Conservation (phyloP, 2,113 vertebrate species). For the Turdus rufiventris region DNA sequence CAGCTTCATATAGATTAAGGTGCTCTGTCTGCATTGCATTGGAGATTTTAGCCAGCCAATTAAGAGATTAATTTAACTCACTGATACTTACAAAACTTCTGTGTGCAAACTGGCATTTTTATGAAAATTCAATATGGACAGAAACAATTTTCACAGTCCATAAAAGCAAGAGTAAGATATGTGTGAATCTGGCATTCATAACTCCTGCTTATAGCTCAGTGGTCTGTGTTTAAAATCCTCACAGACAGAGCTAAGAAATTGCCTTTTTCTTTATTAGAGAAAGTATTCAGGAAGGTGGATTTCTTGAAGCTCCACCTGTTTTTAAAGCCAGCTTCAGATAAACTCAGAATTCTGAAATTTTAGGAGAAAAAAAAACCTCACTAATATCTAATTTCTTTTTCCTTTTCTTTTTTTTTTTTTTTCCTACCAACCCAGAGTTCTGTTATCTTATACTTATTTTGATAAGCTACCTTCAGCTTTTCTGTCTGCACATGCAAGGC, state of each 20-base stretch:
- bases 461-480: conserved; percentile 64
- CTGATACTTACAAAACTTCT: background rate
- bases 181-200: background rate
- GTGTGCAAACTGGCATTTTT: background rate
- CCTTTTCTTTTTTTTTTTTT: background rate
- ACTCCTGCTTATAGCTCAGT: background rate
- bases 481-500: conserved; percentile 70
- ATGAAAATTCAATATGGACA: background rate
- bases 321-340: background rate
- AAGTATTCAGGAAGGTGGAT: background rate
- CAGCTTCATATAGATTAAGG: background rate
- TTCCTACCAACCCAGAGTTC: background rate
- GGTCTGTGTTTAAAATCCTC: background rate
- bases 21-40: background rate
- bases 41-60: background rate
- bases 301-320: background rate
- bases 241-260: background rate
- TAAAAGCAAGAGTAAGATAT: background rate
- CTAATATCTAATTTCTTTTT: background rate
- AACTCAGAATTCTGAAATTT: background rate
- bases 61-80: background rate
- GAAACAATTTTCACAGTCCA: background rate
- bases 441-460: conserved; percentile 64
- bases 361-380: background rate
- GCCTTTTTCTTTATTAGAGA: background rate